Evolutionary conservation across 2,888 invertebrate genomes (phyloP).

Genomic region (Deroplatys truncata): DNA sequence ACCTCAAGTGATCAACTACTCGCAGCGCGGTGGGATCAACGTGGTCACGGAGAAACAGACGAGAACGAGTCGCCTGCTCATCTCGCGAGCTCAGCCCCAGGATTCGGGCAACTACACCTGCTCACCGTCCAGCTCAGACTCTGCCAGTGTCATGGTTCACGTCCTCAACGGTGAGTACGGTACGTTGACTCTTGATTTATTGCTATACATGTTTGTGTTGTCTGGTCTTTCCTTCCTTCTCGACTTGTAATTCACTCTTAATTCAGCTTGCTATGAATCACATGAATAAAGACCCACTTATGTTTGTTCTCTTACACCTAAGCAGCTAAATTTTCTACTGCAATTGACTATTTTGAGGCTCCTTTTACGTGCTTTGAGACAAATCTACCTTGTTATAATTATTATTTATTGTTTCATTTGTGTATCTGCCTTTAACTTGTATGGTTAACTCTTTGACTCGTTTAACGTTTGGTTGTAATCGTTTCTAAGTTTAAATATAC

Average conservation of each 20-base stretch:
- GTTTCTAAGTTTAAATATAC: no score
- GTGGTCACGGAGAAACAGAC: slow-evolving; percentile 53
- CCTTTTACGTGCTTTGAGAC: no score
- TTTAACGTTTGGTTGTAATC: no score
- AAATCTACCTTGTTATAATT: no score
- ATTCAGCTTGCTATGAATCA: no score
- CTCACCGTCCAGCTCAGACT: slow-evolving; percentile 53
- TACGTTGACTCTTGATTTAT: neutral
- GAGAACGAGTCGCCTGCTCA: slow-evolving; percentile 49
- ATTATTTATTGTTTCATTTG: no score
- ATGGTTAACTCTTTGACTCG: no score
- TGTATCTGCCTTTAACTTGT: no score
- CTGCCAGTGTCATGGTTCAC: slow-evolving; percentile 78
- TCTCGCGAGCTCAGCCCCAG: slow-evolving; percentile 57
- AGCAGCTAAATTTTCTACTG: no score
- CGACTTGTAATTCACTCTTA: neutral
- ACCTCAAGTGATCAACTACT: slow-evolving; percentile 54
- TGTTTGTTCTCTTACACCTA: no score
- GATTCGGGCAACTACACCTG: slow-evolving; percentile 63
- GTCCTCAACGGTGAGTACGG: slow-evolving; percentile 65
- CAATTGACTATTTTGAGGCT: no score
- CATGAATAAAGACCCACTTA: no score
- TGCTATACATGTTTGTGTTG: neutral
- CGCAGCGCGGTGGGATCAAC: slow-evolving; percentile 53
- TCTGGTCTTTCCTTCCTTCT: neutral